A percentile compares a stretch with the other conserved stretches of the same genome.
Conservation (phyloP, 2,888 invertebrate species). For the Chorisops tibialis region DNA sequence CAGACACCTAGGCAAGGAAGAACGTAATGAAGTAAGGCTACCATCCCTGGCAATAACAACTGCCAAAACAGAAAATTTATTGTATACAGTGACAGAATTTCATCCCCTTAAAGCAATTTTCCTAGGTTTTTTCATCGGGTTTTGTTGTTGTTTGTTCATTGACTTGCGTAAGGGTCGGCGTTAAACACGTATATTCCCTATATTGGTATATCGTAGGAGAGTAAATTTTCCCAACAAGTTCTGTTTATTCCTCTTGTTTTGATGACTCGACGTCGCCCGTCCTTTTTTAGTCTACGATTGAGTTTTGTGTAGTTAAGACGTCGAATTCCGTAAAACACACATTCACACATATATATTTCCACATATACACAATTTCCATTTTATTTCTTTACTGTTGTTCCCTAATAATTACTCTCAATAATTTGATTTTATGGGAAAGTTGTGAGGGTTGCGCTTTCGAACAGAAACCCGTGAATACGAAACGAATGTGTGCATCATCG, state of each 20-base stretch:
- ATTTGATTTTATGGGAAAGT: too few relatives aligned
- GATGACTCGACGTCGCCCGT: slow-evolving; percentile 40
- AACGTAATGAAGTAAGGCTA: background rate
- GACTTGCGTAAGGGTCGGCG: slow-evolving; percentile 37
- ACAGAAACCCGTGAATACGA: too few relatives aligned
- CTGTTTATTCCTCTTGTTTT: slow-evolving; percentile 36
- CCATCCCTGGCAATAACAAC: background rate
- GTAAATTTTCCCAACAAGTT: slow-evolving; percentile 36
- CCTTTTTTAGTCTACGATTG: slow-evolving; percentile 54
- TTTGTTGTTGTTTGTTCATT: slow-evolving; percentile 33
- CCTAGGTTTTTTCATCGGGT: slow-evolving; percentile 27
- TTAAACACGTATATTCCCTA: slow-evolving; percentile 17
- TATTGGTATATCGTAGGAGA: slow-evolving; percentile 34
- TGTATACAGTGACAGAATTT: background rate
- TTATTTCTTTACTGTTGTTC: too few relatives aligned
- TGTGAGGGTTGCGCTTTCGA: too few relatives aligned
- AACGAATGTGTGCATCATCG: too few relatives aligned
- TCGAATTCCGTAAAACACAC: slow-evolving; percentile 46
- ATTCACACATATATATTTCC: slow-evolving; percentile 2
- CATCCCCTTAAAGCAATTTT: slow-evolving; percentile 8
- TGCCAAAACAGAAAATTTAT: too few relatives aligned
- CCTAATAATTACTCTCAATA: too few relatives aligned
- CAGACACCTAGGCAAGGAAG: background rate
- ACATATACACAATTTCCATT: background rate
- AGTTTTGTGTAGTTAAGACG: slow-evolving; percentile 55